Evolutionary conservation across 2,113 vertebrate genomes (phyloP), one percentile per base, ranked within the genome.

Genomic region (Psilopogon haemacephalus): DNA sequence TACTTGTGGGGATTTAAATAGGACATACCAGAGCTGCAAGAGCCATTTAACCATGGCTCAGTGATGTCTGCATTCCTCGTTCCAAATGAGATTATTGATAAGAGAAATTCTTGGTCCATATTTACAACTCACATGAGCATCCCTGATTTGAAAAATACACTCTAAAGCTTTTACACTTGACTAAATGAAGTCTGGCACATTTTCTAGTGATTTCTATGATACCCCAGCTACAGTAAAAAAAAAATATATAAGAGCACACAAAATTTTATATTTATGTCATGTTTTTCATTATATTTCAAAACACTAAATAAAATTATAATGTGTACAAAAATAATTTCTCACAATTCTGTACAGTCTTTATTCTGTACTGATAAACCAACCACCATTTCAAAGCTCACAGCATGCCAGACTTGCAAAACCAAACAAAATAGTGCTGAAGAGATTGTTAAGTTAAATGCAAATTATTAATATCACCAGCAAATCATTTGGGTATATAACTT

Each of bases 1-100:
- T 11, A 13, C 54, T 44, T 2, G 6, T 10, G 44, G 6, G 69
- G 30, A 40, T 14, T 54, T 54, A 15, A 56, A 14, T 4, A 32
- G 58, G 27, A 14, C 5, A 8, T 12, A 30, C 8, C 20, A 32
- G 30, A 77, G 30, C 33, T 78, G 60, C 10, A 12, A 38, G 28
- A 28, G 12, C 14, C 42, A 17, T 5, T 37, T 81, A 67, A 30
- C 44, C 12, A 0, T 1, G 2, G 9, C 52, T n/a, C 44, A 44
- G 81, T 1, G 12, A 28, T 0, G 15, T 5, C 15, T 2, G 20
- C 5, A 27, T 1, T 9, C 26, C 30, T 48, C 35, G 12, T 12
- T 28, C 48, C 28, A 26, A 44, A 55, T 8, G 1, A 26, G 6
- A 5, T 37, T 35, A 37, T 2, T 15, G 65, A 8, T 8, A 72